phyloP scores from a whole-genome alignment of 2,888 invertebrate species.

The Nyleta sp. region DNA sequence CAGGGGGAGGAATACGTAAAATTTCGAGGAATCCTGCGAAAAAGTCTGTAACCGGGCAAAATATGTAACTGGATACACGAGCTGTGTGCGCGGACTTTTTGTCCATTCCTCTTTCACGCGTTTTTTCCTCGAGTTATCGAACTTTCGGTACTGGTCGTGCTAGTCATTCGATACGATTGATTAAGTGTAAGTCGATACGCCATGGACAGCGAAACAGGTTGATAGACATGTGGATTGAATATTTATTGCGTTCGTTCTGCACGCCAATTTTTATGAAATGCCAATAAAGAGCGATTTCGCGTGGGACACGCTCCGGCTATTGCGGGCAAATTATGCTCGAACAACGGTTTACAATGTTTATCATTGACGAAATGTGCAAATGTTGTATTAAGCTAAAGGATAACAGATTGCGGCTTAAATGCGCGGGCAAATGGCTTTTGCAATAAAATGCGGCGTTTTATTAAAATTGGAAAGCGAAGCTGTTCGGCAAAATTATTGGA shows the following conservation, averaged over 20 bases:
- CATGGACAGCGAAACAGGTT: constrained; percentile 61
- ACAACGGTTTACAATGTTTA: background rate
- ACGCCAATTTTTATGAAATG: constrained; percentile 36
- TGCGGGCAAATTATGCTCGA: background rate
- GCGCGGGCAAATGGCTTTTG: no score
- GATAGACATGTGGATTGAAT: constrained; percentile 56
- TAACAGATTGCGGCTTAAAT: no score
- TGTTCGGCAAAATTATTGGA: no score
- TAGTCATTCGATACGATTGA: constrained; percentile 66
- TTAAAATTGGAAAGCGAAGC: no score
- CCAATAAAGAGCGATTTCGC: constrained; percentile 34
- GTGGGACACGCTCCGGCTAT: constrained; percentile 25
- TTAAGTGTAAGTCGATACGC: constrained; percentile 62
- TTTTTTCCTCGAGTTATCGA: constrained; percentile 58
- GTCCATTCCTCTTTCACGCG: constrained; percentile 33
- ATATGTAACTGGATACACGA: constrained; percentile 34
- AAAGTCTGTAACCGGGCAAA: constrained; percentile 27
- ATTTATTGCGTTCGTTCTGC: constrained; percentile 47
- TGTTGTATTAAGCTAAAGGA: no score
- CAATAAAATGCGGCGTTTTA: no score
- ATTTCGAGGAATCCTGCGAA: constrained; percentile 35
- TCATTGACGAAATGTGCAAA: no score
- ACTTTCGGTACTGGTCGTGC: constrained; percentile 64
- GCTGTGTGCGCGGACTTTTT: constrained; percentile 16
- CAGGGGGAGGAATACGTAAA: no score